Evolutionary conservation across 2,888 invertebrate species (phyloP).

Genomic region (Ypsolopha scabrella): DNA sequence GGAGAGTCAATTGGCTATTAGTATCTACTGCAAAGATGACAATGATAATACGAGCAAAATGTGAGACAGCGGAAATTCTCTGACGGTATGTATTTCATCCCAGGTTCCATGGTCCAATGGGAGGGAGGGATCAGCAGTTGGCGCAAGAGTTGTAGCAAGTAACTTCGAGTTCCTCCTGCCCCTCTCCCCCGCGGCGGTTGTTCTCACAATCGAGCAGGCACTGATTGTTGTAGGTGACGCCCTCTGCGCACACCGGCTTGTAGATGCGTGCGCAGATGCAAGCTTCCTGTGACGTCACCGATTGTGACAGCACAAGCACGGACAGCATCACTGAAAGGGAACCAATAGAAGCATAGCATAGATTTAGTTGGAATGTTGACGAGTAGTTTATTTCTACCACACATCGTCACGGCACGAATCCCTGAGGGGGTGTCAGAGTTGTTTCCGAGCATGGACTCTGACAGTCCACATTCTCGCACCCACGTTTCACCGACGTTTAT

Average conservation of each 20-base stretch:
- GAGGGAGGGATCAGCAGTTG: neutral
- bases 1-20: too few species aligned
- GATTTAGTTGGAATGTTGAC: too few species aligned
- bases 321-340: neutral
- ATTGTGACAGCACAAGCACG: neutral
- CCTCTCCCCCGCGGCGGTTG: neutral
- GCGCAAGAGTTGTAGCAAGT: neutral
- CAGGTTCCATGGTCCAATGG: neutral
- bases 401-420: too few species aligned
- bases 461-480: too few species aligned
- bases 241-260: slow-evolving; percentile 9
- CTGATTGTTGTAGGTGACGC: slow-evolving; percentile 4
- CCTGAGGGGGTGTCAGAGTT: too few species aligned
- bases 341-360: neutral
- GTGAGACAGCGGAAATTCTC: too few species aligned
- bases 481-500: too few species aligned
- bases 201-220: slow-evolving; percentile 7
- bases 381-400: too few species aligned
- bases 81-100: too few species aligned
- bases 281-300: neutral
- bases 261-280: slow-evolving; percentile 6
- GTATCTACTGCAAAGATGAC: too few species aligned
- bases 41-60: too few species aligned
- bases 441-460: too few species aligned
- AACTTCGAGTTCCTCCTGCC: neutral